phyloP scores from a whole-genome alignment of 2,113 vertebrate genomes.

The Sinocyclocheilus anshuiensis region DNA sequence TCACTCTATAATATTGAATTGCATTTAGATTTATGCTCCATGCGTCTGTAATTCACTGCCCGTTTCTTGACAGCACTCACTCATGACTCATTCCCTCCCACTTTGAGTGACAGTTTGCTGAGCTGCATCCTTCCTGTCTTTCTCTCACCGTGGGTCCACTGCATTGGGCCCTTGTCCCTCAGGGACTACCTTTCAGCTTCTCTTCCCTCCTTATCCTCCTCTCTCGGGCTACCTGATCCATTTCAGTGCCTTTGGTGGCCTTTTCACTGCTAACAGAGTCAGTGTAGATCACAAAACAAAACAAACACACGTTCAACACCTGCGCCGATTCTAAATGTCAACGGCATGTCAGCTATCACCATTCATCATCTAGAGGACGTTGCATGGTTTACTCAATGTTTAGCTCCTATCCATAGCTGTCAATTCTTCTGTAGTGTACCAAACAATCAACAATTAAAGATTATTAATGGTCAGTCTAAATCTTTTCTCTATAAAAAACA shows the following conservation, averaged over 20 bases:
- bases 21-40: constrained; percentile 27
- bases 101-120: constrained; percentile 28
- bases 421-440: not conserved
- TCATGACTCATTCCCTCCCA: not conserved
- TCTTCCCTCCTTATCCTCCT: constrained; percentile 23
- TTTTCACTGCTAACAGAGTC: constrained; percentile 49
- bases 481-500: not conserved
- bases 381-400: constrained; percentile 10
- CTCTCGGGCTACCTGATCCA: constrained; percentile 29
- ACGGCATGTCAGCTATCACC: constrained; percentile 15
- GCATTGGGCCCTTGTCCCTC: constrained; percentile 16
- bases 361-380: constrained; percentile 2
- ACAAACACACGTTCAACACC: constrained; percentile 1
- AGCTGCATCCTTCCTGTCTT: constrained; percentile 3
- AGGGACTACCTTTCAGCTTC: constrained; percentile 34
- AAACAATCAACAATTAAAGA: not conserved
- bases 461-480: not conserved
- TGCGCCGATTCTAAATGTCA: constrained; percentile 24
- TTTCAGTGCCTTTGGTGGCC: constrained; percentile 37
- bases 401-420: not conserved
- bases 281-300: constrained; percentile 42
- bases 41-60: constrained; percentile 28
- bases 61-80: not conserved
- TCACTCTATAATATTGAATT: constrained; percentile 35
- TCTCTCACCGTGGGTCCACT: not conserved